Conservation (phyloP, 1,140 invertebrate species). For the Caenorhabditis latens region DNA sequence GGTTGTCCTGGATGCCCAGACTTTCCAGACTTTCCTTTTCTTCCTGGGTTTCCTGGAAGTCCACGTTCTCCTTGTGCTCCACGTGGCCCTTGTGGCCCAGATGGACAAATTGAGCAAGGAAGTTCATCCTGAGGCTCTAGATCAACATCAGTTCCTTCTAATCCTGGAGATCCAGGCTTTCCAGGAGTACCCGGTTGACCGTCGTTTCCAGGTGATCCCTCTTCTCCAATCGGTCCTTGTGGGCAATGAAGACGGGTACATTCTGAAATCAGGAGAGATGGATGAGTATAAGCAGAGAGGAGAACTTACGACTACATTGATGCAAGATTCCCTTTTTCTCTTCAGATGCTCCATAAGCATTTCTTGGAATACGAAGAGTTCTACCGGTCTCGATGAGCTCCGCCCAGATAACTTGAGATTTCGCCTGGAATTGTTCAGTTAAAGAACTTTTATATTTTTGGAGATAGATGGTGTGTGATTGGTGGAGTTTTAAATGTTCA, state of each 20-base stretch:
- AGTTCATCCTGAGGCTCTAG: slow-evolving; percentile 55
- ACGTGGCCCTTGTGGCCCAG: slow-evolving; percentile 58
- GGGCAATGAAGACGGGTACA: slow-evolving; percentile 60
- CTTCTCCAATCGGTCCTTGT: slow-evolving; percentile 52
- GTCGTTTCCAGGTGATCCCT: slow-evolving; percentile 62
- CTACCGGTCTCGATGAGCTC: slow-evolving; percentile 41
- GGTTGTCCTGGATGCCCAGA: slow-evolving; percentile 63
- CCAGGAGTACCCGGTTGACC: slow-evolving; percentile 59
- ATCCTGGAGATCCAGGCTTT: slow-evolving; percentile 57
- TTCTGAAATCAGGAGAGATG: neutral
- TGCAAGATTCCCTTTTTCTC: slow-evolving; percentile 55
- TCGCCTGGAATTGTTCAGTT: neutral
- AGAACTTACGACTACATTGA: slow-evolving; percentile 56
- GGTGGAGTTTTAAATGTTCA: too few relatives aligned
- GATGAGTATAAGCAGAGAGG: too few relatives aligned
- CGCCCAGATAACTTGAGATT: slow-evolving; percentile 58
- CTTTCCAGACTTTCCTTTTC: slow-evolving; percentile 36
- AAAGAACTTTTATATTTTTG: neutral
- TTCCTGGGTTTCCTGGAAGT: slow-evolving; percentile 56
- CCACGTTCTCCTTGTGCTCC: slow-evolving; percentile 64
- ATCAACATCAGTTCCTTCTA: slow-evolving; percentile 57
- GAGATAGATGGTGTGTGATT: too few relatives aligned
- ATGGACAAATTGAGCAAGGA: slow-evolving; percentile 60
- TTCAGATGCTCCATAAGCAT: neutral
- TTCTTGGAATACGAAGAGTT: slow-evolving; percentile 57